phyloP scores from a whole-genome alignment of 1,140 invertebrate species.

The Brachionus rubens region DNA sequence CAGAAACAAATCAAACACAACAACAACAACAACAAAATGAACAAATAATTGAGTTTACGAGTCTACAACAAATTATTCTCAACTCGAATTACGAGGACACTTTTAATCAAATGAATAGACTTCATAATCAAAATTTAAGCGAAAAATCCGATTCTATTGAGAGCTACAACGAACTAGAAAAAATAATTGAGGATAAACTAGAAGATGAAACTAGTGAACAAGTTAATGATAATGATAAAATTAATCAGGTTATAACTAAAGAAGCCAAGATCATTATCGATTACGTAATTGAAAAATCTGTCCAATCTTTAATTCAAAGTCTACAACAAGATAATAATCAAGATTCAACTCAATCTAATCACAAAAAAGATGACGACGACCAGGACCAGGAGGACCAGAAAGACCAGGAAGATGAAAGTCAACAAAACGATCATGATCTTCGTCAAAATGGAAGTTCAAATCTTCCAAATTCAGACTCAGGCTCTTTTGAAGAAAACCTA shows the following conservation, averaged over 20 bases:
- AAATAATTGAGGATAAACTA: not conserved
- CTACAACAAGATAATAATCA: no score
- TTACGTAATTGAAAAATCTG: not conserved
- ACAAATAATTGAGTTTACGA: not conserved
- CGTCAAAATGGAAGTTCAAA: no score
- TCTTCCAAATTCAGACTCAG: no score
- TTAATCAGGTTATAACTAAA: not conserved
- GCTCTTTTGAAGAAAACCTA: no score
- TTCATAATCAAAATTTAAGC: not conserved
- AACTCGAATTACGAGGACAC: constrained; percentile 5
- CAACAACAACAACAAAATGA: no score
- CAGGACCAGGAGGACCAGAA: no score
- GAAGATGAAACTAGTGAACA: not conserved
- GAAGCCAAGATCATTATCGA: not conserved
- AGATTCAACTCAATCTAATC: no score
- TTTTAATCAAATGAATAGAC: constrained; percentile 8
- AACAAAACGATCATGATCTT: no score
- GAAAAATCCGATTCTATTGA: not conserved
- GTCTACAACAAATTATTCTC: not conserved
- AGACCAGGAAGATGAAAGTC: no score
- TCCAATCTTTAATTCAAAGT: not conserved
- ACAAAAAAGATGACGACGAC: no score
- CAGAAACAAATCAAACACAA: not conserved
- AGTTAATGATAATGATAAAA: not conserved
- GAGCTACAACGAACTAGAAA: not conserved